Base-by-base conservation (phyloP, 2,797 vertebrate genomes). In the Antrozous pallidus region DNA sequence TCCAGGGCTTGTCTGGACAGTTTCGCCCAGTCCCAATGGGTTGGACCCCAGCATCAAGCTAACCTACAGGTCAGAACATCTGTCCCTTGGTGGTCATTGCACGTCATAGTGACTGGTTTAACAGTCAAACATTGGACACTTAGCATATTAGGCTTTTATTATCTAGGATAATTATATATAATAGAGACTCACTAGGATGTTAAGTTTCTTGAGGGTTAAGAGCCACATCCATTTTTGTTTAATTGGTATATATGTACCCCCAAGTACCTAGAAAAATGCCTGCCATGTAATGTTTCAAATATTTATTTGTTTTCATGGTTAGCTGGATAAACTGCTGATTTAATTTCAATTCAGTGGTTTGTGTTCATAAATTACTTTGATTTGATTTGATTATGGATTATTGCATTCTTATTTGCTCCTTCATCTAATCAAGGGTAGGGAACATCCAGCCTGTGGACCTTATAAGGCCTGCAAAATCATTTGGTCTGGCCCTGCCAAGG, bases 271-370 rank as follows among this genome's bases (percentile, higher is more conserved):
- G 65, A 9, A 83, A 80, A 77, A 77, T n/a, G 11, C n/a, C 61
- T 90, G 28, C 12, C 6, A 6, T 54, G 6, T 36, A 56, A 71
- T 33, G 6, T 12, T 40, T 33, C 38, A 88, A 33, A 38, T 82
- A 69, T 78, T 77, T 93, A 51, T 88, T 79, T 80, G 78, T 80
- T 63, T 82, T 95, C 90, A 45, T 28, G 33, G 79, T 58, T 82
- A 74, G 33, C 51, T 86, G 42, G 5, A 67, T 77, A 70, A 70
- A 75, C 70, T 67, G 24, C 11, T 36, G 56, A 40, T 49, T 71
- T 42, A 73, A 75, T 85, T 92, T 92, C 16, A 67, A 6, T 58
- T 18, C 75, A 42, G 89, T 81, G 4, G 28, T 45, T 92, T 18
- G 10, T 63, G 33, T 31, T 90, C 26, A 82, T 49, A 56, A 18